Percentiles rank a stretch among this genome's conserved stretches.
Evolutionary conservation across 2,888 invertebrate species (phyloP).

Genomic region (Sialis fuliginosa): DNA sequence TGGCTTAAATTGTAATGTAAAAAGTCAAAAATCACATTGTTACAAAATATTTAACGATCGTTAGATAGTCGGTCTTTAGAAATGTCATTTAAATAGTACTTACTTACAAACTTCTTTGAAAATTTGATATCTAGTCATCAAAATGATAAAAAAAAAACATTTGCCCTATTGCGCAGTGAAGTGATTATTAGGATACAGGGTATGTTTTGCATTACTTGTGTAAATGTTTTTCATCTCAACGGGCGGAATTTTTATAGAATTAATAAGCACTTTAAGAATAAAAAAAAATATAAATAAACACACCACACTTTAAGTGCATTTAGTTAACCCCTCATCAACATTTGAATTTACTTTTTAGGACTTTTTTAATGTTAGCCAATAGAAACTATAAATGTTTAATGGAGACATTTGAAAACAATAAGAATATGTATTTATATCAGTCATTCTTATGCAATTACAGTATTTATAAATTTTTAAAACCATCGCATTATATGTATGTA

Average conservation of each 20-base stretch:
- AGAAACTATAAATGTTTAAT: not conserved
- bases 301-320: not conserved
- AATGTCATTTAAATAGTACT: not conserved
- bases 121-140: conserved; percentile 1
- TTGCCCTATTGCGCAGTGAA: conserved; percentile 33
- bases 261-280: conserved; percentile 7
- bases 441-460: conserved; percentile 3
- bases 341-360: no score
- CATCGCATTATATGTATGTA: no score
- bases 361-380: not conserved
- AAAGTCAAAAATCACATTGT: not conserved
- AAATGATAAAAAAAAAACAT: conserved; percentile 2
- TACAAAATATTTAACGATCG: not conserved
- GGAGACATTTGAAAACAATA: not conserved
- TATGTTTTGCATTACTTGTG: conserved; percentile 83
- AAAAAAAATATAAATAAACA: conserved; percentile 5
- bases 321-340: not conserved
- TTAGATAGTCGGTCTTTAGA: not conserved
- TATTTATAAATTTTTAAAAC: conserved; percentile 3
- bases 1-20: not conserved
- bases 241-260: conserved; percentile 5
- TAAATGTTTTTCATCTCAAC: conserved; percentile 30
- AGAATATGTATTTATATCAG: not conserved
- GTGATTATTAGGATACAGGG: conserved; percentile 83
- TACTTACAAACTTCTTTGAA: not conserved